Base-by-base conservation (phyloP, 2,888 invertebrate genomes). In the Pyrocoelia pectoralis region DNA sequence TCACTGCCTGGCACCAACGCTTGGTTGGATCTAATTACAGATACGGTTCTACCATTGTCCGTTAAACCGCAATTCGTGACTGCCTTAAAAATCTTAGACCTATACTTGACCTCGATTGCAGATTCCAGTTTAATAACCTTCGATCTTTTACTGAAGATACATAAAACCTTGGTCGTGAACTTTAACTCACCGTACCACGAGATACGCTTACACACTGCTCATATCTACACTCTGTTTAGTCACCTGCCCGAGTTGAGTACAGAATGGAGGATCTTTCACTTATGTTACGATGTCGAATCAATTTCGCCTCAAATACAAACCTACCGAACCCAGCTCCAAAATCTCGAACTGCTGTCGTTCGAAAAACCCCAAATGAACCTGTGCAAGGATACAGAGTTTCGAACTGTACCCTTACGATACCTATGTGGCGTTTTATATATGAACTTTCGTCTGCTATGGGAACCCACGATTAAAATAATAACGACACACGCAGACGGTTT, bases 391-490 rank as follows among this genome's bases (percentile, higher is more conserved):
- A 84, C 86, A 0, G 84, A 84, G 4, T 90, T 86, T 70, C 84
- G 85, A 72, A 81, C 86, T 70, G 87, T 91, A 72, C 88, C 91
- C 0, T 77, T 98, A 14, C 85, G 89, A 65, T 95, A 92, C 74
- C 84, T 97, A 73, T 84, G 97, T 28, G 95, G 97, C 1, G 86
- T 89, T 62, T 82, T 97, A 51, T 93, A 92, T 78, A 84, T 92
- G 14, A 97, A 97, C 78, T 97, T 98, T 74, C 91, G 93, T 71
- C 83, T 95, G 10, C 79, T 98, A 0, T 97, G 97, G 97, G 90
- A 92, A 66, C 94, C 96, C 0, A 84, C 92, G 0, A 83, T 86
- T 12, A 88, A 91, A 74, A 84, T 95, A 40, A 88, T 97, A 49
- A 86, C 89, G 1, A 86, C 90, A 0, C 92, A 92, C 76, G 92